phyloP scores from a whole-genome alignment of 37 sponge, comb jelly and placozoan genomes.

The Beroe forskalii region DNA sequence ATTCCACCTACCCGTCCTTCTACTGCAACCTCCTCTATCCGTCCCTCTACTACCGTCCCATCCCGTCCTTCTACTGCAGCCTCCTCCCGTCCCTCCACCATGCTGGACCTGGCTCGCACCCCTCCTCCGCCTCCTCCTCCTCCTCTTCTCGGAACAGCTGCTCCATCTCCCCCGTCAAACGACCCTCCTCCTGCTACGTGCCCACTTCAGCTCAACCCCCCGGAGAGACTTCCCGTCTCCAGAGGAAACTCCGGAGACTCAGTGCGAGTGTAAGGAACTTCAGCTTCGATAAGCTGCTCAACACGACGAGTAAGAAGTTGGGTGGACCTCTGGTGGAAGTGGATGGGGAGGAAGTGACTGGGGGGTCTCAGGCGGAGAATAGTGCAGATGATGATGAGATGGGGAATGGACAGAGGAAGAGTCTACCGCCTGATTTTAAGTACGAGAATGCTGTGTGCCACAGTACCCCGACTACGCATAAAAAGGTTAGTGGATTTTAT shows the following conservation, averaged over 20 bases:
- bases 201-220: neutral
- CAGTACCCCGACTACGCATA: neutral
- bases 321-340: neutral
- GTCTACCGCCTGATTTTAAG: slow-evolving; percentile 55
- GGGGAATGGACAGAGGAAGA: neutral
- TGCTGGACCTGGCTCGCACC: neutral
- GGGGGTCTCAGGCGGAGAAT: neutral
- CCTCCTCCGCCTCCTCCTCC: neutral
- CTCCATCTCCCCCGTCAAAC: neutral
- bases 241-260: slow-evolving; percentile 33
- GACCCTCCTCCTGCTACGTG: slow-evolving; percentile 44
- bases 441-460: slow-evolving; percentile 3
- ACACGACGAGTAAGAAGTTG: neutral
- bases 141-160: slow-evolving; percentile 7
- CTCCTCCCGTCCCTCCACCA: neutral
- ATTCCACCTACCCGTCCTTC: neutral
- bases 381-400: neutral
- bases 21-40: neutral
- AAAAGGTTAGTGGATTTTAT: no score
- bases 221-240: neutral
- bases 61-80: neutral
- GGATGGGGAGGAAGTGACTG: neutral
- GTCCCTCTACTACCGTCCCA: neutral
- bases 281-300: neutral
- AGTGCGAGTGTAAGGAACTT: slow-evolving; percentile 54